Base-by-base conservation (phyloP, 2,888 invertebrate genomes). In the Platerodrilus igneus region DNA sequence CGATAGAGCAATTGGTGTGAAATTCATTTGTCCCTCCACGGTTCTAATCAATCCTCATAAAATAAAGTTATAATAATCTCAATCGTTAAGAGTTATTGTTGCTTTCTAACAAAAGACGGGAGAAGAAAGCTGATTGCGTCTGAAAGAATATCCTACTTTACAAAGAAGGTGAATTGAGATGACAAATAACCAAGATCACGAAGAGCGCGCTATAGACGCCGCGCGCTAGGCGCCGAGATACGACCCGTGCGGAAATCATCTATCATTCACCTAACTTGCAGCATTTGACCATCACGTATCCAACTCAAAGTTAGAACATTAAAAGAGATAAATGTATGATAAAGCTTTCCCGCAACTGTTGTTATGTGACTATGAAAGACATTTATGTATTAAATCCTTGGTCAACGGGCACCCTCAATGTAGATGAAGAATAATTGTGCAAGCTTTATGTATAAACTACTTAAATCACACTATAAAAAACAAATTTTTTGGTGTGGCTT, bases 41-140 rank as follows among this genome's bases (percentile, higher is more conserved):
- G 59, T 59, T 61, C 64, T 65, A 67, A 67, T 67, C 67, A 67
- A 66, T 66, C 63, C 64, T 62, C 62, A 62, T 63, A 63, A 62
- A 59, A 62, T 57, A 61, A 62, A 65, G 64, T 64, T 62, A 62
- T 60, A 61, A 59, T 56, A n/a, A 56, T 58, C 60, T 56, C 60
- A 61, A 64, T 64, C 60, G 62, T 50, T 50, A 51, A 58, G 60
- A 62, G 61, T 63, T 63, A 63, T 63, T 56, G 60, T 59, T 58
- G 52, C 53, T 44, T 46, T 49, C 56, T 60, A 60, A 65, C 64
- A 66, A 65, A 65, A 66, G 63, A 63, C 62, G 57, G 51, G 56
- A 56, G 58, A 52, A 49, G 56, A 57, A 59, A 62, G 61, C 60
- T 63, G 64, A 66, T 66, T 65, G 65, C 62, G 60, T 57, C 58